phyloP scores from a whole-genome alignment of 2,888 invertebrate species.

The Megaustenia siamemsis region DNA sequence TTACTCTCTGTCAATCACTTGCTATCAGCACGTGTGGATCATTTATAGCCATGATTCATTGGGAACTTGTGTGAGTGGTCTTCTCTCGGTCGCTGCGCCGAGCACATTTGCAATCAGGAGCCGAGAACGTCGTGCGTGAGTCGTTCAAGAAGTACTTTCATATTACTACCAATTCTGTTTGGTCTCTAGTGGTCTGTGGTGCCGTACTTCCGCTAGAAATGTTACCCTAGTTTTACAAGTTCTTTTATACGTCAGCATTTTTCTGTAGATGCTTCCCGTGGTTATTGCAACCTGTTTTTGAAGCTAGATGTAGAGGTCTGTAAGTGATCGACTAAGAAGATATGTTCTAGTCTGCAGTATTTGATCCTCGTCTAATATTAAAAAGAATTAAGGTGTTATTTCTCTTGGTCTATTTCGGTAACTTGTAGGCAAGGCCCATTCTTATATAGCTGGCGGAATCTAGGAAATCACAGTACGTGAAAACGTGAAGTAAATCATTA shows the following conservation, averaged over 20 bases:
- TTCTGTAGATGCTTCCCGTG: too few relatives aligned
- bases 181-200: background rate
- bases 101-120: background rate
- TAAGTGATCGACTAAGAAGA: too few relatives aligned
- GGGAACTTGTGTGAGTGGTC: background rate
- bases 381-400: too few relatives aligned
- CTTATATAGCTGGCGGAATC: too few relatives aligned
- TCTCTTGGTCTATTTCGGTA: too few relatives aligned
- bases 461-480: too few relatives aligned
- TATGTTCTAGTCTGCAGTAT: too few relatives aligned
- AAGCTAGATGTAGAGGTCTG: too few relatives aligned
- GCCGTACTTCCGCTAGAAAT: background rate
- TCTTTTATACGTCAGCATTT: background rate
- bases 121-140: background rate
- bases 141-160: background rate
- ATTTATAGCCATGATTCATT: slow-evolving; percentile 41
- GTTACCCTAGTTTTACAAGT: background rate
- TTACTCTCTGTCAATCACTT: slow-evolving; percentile 1
- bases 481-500: too few relatives aligned
- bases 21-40: background rate
- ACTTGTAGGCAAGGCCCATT: too few relatives aligned
- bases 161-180: background rate
- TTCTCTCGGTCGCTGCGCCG: background rate
- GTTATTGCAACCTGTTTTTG: too few relatives aligned
- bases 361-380: too few relatives aligned